phyloP scores from a whole-genome alignment of 2,797 vertebrate species.

The Pyrocephalus nanus region DNA sequence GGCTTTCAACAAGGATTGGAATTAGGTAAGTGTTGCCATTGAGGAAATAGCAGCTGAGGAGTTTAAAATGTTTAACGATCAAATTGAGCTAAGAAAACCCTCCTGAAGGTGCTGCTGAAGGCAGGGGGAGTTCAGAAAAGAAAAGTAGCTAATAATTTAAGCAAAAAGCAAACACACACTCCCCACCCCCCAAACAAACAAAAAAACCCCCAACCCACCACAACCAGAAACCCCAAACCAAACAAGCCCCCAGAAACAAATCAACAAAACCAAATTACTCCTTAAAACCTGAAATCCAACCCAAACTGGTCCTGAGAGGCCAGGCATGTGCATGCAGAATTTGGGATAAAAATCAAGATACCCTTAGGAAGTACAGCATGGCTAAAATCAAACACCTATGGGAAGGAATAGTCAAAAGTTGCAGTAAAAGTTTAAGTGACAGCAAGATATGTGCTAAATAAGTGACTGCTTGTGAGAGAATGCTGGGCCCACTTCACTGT shows the following conservation, averaged over 20 bases:
- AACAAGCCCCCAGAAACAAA: background rate
- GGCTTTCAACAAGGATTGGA: background rate
- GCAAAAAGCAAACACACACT: background rate
- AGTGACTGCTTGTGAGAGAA: background rate
- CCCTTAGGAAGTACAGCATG: background rate
- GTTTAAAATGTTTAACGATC: background rate
- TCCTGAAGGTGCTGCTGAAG: background rate
- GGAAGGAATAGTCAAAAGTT: background rate
- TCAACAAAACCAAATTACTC: background rate
- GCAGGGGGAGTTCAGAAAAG: background rate
- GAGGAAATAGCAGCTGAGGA: background rate
- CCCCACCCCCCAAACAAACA: too few species aligned
- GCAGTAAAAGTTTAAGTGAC: background rate
- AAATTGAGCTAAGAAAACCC: background rate
- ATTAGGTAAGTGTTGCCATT: background rate
- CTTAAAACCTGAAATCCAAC: background rate
- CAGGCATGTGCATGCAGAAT: background rate
- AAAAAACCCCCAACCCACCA: background rate
- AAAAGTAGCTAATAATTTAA: background rate
- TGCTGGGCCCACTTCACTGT: background rate
- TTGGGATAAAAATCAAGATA: background rate
- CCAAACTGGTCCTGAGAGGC: background rate
- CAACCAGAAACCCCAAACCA: fast-evolving
- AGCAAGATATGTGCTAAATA: background rate
- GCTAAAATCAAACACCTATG: background rate